phyloP scores from a whole-genome alignment of 1,140 invertebrate genomes.

The Drosophila suzukii region DNA sequence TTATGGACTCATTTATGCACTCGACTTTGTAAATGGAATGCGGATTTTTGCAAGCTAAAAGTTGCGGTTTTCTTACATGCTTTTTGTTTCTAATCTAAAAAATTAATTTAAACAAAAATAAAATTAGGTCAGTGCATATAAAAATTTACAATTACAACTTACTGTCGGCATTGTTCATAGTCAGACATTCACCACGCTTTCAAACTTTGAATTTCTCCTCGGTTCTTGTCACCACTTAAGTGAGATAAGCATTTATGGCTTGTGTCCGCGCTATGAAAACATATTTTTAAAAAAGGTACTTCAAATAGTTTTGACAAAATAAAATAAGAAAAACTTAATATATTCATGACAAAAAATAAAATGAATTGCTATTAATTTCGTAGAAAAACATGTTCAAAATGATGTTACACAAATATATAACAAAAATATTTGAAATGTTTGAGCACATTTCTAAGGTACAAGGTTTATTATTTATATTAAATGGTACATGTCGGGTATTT shows the following conservation, averaged over 20 bases:
- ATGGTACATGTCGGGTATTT: too few species aligned
- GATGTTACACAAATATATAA: too few species aligned
- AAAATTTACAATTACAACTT: background rate
- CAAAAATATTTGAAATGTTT: too few species aligned
- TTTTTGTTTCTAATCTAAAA: background rate
- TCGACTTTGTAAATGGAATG: constrained; percentile 18
- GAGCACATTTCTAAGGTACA: too few species aligned
- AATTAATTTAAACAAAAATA: background rate
- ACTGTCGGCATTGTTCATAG: too few species aligned
- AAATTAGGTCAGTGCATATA: background rate
- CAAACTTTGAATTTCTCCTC: background rate
- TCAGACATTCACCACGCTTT: background rate
- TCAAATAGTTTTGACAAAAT: too few species aligned
- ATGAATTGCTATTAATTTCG: too few species aligned
- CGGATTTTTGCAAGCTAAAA: constrained; percentile 1
- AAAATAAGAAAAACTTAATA: too few species aligned
- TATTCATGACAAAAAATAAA: too few species aligned
- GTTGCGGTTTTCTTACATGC: background rate
- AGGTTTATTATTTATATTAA: too few species aligned
- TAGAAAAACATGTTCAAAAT: too few species aligned
- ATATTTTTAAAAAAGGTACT: background rate
- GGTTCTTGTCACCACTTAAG: background rate
- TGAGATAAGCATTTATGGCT: background rate
- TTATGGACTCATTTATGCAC: constrained; percentile 54
- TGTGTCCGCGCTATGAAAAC: background rate